phyloP scores from a whole-genome alignment of 2,888 invertebrate species.

The Dolomedes plantarius region DNA sequence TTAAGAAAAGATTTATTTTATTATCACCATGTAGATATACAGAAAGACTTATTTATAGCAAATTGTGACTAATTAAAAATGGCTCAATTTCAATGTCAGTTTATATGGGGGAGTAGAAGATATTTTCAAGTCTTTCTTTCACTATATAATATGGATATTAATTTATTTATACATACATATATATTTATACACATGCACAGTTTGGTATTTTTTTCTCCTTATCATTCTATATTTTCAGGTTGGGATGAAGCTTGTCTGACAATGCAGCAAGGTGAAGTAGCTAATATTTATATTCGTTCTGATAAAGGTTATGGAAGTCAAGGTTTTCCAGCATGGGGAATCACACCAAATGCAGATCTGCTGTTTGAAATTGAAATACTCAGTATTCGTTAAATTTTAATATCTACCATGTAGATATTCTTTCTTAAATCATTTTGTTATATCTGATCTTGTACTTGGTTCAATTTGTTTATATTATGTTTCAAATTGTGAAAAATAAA shows the following conservation, averaged over 20 bases:
- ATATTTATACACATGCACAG: too few relatives aligned
- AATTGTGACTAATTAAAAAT: too few relatives aligned
- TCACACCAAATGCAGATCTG: constrained; percentile 62
- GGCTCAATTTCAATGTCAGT: too few relatives aligned
- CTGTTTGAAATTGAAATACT: constrained; percentile 64
- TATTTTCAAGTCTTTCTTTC: too few relatives aligned
- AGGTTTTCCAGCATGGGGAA: constrained; percentile 68
- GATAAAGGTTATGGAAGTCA: constrained; percentile 66
- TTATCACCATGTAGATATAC: too few relatives aligned
- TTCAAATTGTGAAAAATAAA: background rate
- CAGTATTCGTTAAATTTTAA: constrained; percentile 35
- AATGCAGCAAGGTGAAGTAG: constrained; percentile 58
- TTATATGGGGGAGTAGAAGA: too few relatives aligned
- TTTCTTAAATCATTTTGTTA: constrained; percentile 4
- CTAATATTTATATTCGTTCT: constrained; percentile 55
- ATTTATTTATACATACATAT: too few relatives aligned
- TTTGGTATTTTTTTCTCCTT: too few relatives aligned
- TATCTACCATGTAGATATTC: constrained; percentile 29
- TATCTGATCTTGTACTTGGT: background rate
- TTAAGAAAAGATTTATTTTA: too few relatives aligned
- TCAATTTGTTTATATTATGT: background rate
- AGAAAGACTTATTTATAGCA: too few relatives aligned
- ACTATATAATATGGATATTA: too few relatives aligned
- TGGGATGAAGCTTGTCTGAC: constrained; percentile 70
- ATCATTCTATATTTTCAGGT: too few relatives aligned